These are phyloP conservation scores for Pocillopora verrucosa DNA, from an alignment of 64 coral and sea anemone genomes.

Conservation along the genomic window DNA sequence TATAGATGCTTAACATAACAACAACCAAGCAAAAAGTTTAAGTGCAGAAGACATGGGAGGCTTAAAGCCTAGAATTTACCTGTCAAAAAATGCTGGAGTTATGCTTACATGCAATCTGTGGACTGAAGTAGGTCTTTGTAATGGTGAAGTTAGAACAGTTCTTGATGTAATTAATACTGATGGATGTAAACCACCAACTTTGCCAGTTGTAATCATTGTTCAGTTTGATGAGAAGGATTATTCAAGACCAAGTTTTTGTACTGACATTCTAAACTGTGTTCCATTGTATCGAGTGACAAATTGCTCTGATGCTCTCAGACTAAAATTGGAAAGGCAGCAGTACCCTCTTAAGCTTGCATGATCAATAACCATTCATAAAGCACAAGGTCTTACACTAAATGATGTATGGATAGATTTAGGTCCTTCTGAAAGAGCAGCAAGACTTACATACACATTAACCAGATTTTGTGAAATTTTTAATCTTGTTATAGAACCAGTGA, in stretches of 20 bases:
- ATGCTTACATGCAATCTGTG: slow-evolving; percentile 25
- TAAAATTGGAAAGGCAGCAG: slow-evolving; percentile 33
- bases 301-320: not conserved
- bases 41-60: slow-evolving; percentile 57
- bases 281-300: slow-evolving; percentile 42
- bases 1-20: slow-evolving; percentile 45
- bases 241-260: slow-evolving; percentile 36
- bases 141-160: slow-evolving; percentile 22
- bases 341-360: slow-evolving; percentile 48
- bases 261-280: slow-evolving; percentile 11
- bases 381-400: not conserved
- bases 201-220: slow-evolving; percentile 24
- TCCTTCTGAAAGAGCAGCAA: not conserved
- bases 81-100: slow-evolving; percentile 12
- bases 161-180: slow-evolving; percentile 12
- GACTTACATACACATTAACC: not conserved
- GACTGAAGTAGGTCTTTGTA: slow-evolving; percentile 23
- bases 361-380: slow-evolving; percentile 48
- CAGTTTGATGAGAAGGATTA: slow-evolving; percentile 28
- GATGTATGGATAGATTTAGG: slow-evolving; percentile 8
- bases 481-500: not conserved
- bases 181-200: not conserved
- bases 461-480: not conserved
- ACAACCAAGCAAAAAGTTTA: slow-evolving; percentile 2
- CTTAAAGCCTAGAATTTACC: slow-evolving; percentile 11